Percentiles rank a stretch among this genome's conserved stretches.
phyloP scores from a whole-genome alignment of 2,797 vertebrate genomes.

The Poeciliopsis presidionis region DNA sequence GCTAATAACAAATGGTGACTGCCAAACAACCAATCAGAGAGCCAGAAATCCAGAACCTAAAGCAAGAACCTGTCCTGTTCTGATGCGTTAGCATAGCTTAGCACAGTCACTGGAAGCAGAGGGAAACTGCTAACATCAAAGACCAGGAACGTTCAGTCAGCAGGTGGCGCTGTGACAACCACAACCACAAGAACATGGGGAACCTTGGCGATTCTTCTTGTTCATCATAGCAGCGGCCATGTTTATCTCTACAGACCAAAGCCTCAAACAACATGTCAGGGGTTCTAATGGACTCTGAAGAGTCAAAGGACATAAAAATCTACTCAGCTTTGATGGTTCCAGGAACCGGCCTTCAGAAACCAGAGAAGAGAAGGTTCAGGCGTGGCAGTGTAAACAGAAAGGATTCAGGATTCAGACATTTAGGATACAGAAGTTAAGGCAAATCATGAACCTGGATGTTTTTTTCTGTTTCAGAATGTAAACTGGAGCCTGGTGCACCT shows the following conservation, averaged over 20 bases:
- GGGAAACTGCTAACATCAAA: not conserved
- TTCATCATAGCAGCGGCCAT: not conserved
- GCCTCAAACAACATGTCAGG: not conserved
- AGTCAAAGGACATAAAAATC: not conserved
- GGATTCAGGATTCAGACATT: not conserved
- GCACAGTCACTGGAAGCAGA: not conserved
- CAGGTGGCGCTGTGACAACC: not conserved
- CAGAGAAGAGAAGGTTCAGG: not conserved
- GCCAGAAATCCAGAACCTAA: not conserved
- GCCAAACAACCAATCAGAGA: not conserved
- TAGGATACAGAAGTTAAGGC: not conserved
- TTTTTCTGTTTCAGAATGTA: not conserved
- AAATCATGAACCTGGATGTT: not conserved
- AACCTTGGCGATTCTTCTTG: not conserved
- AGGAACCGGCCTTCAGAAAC: no score
- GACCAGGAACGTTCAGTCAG: not conserved
- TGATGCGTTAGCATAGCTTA: not conserved
- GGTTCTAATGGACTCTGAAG: not conserved
- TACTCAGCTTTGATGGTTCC: not conserved
- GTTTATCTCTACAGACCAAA: not conserved
- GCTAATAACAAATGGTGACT: constrained; percentile 18
- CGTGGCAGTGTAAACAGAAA: not conserved
- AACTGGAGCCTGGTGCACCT: no score
- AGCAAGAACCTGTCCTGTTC: not conserved
- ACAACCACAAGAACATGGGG: not conserved